Evolutionary conservation across 2,113 vertebrate species (phyloP).

Genomic region (Sprattus sprattus): DNA sequence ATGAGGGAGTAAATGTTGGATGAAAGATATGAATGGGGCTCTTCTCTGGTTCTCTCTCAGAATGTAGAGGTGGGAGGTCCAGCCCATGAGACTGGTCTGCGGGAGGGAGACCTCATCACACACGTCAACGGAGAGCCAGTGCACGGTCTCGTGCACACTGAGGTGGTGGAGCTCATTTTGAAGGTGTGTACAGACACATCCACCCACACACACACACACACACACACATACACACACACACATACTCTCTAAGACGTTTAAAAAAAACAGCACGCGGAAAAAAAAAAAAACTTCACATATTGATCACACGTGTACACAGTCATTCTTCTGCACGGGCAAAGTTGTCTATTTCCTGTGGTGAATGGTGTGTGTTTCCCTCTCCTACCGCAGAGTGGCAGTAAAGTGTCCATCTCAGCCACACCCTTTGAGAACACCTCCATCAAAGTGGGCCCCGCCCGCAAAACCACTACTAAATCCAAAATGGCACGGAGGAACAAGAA

Average conservation of each 20-base stretch:
- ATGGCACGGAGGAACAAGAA: constrained; percentile 95
- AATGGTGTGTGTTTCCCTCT: constrained; percentile 20
- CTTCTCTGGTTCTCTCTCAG: constrained; percentile 65
- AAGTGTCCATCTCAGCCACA: constrained; percentile 91
- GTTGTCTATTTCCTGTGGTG: background rate
- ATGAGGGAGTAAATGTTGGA: background rate
- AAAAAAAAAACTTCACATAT: no score
- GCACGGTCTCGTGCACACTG: constrained; percentile 93
- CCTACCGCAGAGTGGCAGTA: constrained; percentile 83
- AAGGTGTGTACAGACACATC: constrained; percentile 75
- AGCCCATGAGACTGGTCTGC: constrained; percentile 87
- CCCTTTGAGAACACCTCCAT: constrained; percentile 97
- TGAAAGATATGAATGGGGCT: background rate
- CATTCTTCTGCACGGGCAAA: background rate
- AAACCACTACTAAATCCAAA: constrained; percentile 86
- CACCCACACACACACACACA: background rate
- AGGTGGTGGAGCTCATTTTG: constrained; percentile 95
- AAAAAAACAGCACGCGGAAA: background rate
- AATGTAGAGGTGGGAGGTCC: constrained; percentile 90
- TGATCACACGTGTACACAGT: no score
- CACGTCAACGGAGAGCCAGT: constrained; percentile 95
- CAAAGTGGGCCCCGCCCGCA: constrained; percentile 92
- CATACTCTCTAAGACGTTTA: background rate
- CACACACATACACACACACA: background rate
- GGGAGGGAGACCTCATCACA: constrained; percentile 93